Conservation (phyloP, 92 coral and sea anemone genomes). For the Anthopleura xanthogrammica region DNA sequence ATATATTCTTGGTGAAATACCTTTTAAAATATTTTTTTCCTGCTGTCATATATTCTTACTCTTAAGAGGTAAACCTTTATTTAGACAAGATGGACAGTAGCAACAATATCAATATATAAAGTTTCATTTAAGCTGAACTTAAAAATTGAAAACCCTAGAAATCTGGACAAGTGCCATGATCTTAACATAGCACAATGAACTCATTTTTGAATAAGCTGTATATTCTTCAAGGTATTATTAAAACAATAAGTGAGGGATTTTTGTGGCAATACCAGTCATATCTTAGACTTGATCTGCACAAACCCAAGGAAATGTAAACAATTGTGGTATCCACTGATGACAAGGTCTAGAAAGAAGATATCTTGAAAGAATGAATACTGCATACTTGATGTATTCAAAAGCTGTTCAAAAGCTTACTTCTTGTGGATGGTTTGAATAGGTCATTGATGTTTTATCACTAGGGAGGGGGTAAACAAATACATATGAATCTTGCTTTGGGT, state of each 20-base stretch:
- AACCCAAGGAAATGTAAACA: constrained; percentile 31
- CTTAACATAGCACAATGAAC: constrained; percentile 16
- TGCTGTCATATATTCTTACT: background rate
- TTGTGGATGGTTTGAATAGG: constrained; percentile 21
- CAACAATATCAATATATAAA: background rate
- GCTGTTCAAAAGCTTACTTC: constrained; percentile 29
- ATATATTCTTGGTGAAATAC: background rate
- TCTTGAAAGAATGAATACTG: background rate
- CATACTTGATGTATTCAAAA: constrained; percentile 23
- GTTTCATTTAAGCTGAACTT: constrained; percentile 8
- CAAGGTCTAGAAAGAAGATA: constrained; percentile 25
- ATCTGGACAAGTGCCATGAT: constrained; percentile 24
- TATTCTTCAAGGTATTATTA: background rate
- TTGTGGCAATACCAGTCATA: constrained; percentile 34
- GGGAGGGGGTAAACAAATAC: constrained; percentile 1
- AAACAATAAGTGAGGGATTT: constrained; percentile 22
- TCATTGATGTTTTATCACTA: background rate
- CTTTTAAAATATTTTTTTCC: background rate
- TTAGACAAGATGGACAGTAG: constrained; percentile 3
- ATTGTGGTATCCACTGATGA: constrained; percentile 41
- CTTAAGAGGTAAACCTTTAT: constrained; percentile 4
- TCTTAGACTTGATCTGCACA: constrained; percentile 21
- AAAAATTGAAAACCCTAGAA: background rate
- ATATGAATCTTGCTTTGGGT: background rate
- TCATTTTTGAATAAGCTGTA: constrained; percentile 15